Percentiles rank a stretch among this genome's conserved stretches.
Evolutionary conservation across 2,113 vertebrate genomes (phyloP).

Genomic region (Otolemur garnettii): DNA sequence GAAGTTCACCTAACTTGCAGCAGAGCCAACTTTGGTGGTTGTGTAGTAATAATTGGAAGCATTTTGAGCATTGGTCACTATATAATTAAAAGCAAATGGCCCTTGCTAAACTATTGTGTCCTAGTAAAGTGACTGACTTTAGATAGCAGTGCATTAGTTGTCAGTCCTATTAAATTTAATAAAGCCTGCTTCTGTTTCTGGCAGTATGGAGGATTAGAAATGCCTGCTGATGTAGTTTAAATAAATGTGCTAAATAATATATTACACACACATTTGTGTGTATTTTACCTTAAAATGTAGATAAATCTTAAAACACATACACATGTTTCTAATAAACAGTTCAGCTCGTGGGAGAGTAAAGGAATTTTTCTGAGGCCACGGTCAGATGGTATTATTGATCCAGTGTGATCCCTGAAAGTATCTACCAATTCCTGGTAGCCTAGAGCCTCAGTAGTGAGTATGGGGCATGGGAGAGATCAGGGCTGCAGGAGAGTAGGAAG

Average conservation of each 20-base stretch:
- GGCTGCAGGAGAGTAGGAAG: background rate
- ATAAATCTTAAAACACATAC: background rate
- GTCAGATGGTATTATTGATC: background rate
- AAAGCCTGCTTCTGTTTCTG: background rate
- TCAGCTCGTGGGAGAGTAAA: background rate
- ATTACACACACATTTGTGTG: background rate
- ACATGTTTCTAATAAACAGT: slow-evolving; percentile 1
- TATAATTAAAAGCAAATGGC: slow-evolving; percentile 4
- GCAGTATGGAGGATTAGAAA: slow-evolving; percentile 10
- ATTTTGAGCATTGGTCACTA: background rate
- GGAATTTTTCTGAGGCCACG: background rate
- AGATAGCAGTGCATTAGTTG: background rate
- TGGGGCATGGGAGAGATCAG: background rate
- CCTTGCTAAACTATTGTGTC: background rate
- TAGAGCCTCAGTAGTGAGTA: background rate
- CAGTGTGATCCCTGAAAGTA: background rate
- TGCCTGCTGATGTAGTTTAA: background rate
- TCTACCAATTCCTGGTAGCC: background rate
- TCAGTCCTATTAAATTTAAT: background rate
- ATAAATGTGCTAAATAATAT: background rate
- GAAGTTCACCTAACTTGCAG: background rate
- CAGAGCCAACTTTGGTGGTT: background rate
- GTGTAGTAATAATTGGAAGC: slow-evolving; percentile 7
- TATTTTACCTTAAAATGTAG: background rate
- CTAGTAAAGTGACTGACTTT: background rate